Percentiles rank a stretch among this genome's conserved stretches.
phyloP scores from a whole-genome alignment of 2,888 invertebrate species.

The Ophioninae sp. region DNA sequence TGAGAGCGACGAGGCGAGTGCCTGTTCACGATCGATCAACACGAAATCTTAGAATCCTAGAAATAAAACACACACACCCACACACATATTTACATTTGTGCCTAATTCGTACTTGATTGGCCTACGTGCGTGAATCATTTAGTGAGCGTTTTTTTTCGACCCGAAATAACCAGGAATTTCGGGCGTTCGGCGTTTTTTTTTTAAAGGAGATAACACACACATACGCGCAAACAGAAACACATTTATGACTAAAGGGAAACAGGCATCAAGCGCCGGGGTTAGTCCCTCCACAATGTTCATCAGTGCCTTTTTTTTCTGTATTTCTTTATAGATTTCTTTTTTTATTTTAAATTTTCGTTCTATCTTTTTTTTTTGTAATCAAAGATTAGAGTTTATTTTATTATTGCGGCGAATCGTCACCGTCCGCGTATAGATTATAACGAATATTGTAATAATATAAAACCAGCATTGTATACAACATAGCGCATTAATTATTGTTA shows the following conservation, averaged over 20 bases:
- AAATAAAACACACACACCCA: background rate
- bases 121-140: conserved; percentile 33
- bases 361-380: conserved; percentile 67
- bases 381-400: conserved; percentile 79
- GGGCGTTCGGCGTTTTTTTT: conserved; percentile 25
- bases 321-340: conserved; percentile 13
- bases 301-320: conserved; percentile 23
- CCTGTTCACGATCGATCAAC: background rate
- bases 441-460: conserved; percentile 55
- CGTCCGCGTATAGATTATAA: conserved; percentile 58
- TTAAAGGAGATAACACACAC: conserved; percentile 4
- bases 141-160: conserved; percentile 8
- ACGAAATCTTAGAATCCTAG: conserved; percentile 26
- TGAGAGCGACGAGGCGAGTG: conserved; percentile 13
- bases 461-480: conserved; percentile 43
- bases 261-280: conserved; percentile 22
- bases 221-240: conserved; percentile 8
- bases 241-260: conserved; percentile 52
- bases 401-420: conserved; percentile 71
- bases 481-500: conserved; percentile 53
- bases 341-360: too few relatives aligned
- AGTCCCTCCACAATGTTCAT: conserved; percentile 54
- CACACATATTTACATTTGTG: background rate
- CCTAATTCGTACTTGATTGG: conserved; percentile 25
- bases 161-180: conserved; percentile 1